These are phyloP conservation scores for Lutjanus erythropterus DNA, from an alignment of 2,113 vertebrate genomes.

Conservation along the genomic window DNA sequence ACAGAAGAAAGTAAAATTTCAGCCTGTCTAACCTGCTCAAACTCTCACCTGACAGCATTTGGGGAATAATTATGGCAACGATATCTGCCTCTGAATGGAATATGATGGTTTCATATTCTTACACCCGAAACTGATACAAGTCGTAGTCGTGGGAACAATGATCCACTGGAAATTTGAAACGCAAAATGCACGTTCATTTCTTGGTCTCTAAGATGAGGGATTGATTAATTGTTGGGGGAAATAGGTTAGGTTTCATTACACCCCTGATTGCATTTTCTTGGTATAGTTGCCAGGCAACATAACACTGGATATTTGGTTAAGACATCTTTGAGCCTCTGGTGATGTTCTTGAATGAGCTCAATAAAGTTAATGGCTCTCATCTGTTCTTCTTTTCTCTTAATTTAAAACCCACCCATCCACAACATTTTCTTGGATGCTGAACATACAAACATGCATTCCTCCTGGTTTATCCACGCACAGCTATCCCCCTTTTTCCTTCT, in stretches of 20 bases:
- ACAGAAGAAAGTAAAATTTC: neutral
- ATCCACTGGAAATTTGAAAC: constrained; percentile 1
- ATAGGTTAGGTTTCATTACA: constrained; percentile 67
- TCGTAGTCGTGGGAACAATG: neutral
- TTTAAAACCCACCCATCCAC: neutral
- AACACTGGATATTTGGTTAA: constrained; percentile 60
- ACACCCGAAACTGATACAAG: neutral
- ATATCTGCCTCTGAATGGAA: neutral
- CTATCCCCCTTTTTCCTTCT: neutral
- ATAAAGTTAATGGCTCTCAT: constrained; percentile 55
- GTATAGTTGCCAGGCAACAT: constrained; percentile 75
- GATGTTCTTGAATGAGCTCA: constrained; percentile 55
- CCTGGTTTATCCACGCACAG: neutral
- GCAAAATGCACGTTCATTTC: constrained; percentile 20
- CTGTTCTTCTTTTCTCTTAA: neutral
- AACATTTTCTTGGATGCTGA: neutral
- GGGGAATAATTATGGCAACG: neutral
- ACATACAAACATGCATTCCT: neutral
- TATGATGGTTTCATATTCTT: neutral
- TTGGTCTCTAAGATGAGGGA: constrained; percentile 8
- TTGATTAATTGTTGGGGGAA: constrained; percentile 64
- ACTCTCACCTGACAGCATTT: neutral
- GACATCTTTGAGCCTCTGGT: constrained; percentile 62
- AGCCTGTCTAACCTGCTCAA: neutral
- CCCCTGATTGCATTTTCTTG: constrained; percentile 67